Evolutionary conservation across 2,888 invertebrate species (phyloP), one percentile per base, ranked within the genome.

Genomic region (Pristionchus mayeri): DNA sequence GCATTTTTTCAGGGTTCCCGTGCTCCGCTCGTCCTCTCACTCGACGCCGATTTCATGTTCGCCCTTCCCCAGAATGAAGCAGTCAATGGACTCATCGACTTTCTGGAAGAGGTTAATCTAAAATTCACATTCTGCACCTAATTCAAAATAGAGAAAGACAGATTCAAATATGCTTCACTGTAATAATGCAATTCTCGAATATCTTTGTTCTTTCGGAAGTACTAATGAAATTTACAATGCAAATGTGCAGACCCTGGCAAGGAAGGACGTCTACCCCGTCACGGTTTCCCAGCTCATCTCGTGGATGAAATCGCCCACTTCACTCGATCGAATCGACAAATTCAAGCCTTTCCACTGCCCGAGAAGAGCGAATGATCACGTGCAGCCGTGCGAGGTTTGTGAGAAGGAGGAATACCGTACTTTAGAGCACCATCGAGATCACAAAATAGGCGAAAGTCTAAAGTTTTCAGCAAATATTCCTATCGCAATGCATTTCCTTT

Each of bases 311-410:
- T 84, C 85, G 9, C 93, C 93, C 6, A 89, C 88, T 16, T 82
- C 87, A 0, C 54, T 89, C 21, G 57, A 86, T 24, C 82, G 86
- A 16, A 30, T 93, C 34, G 80, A 85, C 83, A 71, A 71, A 27
- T 89, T 93, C 81, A 84, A 84, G n/a, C 88, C 91, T 0, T 93
- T 92, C 92, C 88, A 90, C 52, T 93, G 93, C 87, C 85, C 88
- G 7, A 71, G 87, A 84, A 86, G 87, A 40, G 88, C 87, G 9
- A 87, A 87, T 48, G 71, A 75, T 9, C 71, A 84, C 7, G 87
- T 89, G 30, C 90, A 88, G 71, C 92, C 92, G 18, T 92, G 92
- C 84, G 92, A 92, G 87, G 91, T 90, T 54, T 11, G 84, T 16
- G 18, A 27, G 44, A 50, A 16, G 37, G 44, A 11, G 3, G 44